A percentile compares a stretch with the other conserved stretches of the same genome.
Conservation (phyloP, 2,797 vertebrate genomes). For the Chanos chanos region DNA sequence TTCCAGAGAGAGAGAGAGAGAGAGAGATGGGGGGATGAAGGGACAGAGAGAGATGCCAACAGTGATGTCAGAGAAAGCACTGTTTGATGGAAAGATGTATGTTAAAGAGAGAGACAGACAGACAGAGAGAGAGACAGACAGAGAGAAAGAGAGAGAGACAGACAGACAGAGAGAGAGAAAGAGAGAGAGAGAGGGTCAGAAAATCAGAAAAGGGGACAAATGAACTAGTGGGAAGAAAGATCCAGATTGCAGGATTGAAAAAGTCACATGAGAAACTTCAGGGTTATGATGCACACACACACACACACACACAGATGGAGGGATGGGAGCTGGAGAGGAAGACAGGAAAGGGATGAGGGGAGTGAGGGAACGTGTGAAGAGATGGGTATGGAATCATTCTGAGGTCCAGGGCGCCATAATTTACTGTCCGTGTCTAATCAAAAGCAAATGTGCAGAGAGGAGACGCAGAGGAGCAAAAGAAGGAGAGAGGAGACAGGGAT, state of each 20-base stretch:
- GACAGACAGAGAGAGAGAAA: neutral
- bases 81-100: slow-evolving; percentile 29
- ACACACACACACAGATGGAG: neutral
- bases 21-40: slow-evolving; percentile 19
- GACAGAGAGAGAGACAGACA: slow-evolving; percentile 7
- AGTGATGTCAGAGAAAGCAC: slow-evolving; percentile 33
- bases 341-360: neutral
- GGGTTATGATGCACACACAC: too few relatives aligned
- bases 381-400: slow-evolving; percentile 68
- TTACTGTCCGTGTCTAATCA: slow-evolving; percentile 76
- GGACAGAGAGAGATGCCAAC: slow-evolving; percentile 45
- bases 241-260: too few relatives aligned
- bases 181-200: slow-evolving; percentile 1
- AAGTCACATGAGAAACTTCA: too few relatives aligned
- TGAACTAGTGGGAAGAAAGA: slow-evolving; percentile 18
- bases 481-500: slow-evolving; percentile 8
- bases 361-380: slow-evolving; percentile 60
- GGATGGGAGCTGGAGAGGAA: neutral
- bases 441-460: slow-evolving; percentile 66
- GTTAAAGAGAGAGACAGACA: slow-evolving; percentile 32
- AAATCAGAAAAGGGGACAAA: neutral
- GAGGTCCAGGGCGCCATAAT: slow-evolving; percentile 65
- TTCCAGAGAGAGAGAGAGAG: slow-evolving; percentile 57
- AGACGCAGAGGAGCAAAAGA: slow-evolving; percentile 2
- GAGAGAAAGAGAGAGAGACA: neutral